These are phyloP conservation scores for Craseonycteris thonglongyai DNA, from an alignment of 2,113 vertebrate species.

Conservation along the genomic window DNA sequence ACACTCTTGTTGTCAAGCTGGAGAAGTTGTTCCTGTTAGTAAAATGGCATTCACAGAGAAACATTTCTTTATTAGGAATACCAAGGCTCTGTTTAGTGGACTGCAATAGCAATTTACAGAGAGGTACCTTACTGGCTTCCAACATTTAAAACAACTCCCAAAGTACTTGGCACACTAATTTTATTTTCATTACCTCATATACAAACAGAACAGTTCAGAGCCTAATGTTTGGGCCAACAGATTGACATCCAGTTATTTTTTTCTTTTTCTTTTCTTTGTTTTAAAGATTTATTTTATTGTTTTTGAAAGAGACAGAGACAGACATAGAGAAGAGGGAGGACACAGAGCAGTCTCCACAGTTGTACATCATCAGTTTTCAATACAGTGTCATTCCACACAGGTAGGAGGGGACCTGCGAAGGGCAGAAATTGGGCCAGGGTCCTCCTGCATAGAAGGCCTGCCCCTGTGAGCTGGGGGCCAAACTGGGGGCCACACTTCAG, in stretches of 20 bases:
- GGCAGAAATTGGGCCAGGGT: too few species aligned
- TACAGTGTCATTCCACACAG: too few species aligned
- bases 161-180: conserved; percentile 45
- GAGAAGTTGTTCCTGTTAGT: conserved; percentile 34
- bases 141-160: conserved; percentile 51
- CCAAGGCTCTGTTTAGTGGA: background rate
- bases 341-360: too few species aligned
- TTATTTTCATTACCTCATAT: conserved; percentile 58
- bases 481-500: too few species aligned
- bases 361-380: too few species aligned
- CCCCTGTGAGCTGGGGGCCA: too few species aligned
- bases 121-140: conserved; percentile 23
- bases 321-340: too few species aligned
- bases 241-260: conserved; percentile 18
- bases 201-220: conserved; percentile 36
- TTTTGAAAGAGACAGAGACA: too few species aligned
- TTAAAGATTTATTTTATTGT: too few species aligned
- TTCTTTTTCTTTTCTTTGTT: conserved; percentile 9
- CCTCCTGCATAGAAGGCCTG: too few species aligned
- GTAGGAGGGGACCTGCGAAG: too few species aligned
- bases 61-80: conserved; percentile 31
- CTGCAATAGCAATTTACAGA: conserved; percentile 36
- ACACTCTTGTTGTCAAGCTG: conserved; percentile 29
- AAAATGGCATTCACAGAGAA: conserved; percentile 36
- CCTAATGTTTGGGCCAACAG: conserved; percentile 23